These are phyloP conservation scores for Lochmaea crataegi DNA, from an alignment of 2,888 invertebrate species.

Conservation along the genomic window DNA sequence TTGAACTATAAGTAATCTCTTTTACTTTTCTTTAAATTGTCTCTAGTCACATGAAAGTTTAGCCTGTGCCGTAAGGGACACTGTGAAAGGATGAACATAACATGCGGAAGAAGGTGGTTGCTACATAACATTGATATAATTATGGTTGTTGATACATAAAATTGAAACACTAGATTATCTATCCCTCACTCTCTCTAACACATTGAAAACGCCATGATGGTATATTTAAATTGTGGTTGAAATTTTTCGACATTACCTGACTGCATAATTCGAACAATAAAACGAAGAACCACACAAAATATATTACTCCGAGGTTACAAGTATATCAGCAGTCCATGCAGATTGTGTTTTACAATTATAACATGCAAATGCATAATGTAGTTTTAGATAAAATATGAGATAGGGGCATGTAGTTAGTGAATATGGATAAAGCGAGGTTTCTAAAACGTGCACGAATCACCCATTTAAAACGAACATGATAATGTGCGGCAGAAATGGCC, in stretches of 20 bases:
- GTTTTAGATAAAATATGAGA: slow-evolving; percentile 41
- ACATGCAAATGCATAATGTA: slow-evolving; percentile 40
- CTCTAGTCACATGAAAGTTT: no score
- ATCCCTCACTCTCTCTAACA: no score
- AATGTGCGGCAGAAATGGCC: slow-evolving; percentile 24
- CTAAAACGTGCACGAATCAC: slow-evolving; percentile 48
- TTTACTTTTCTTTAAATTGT: no score
- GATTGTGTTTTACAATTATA: slow-evolving; percentile 42
- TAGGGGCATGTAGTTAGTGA: slow-evolving; percentile 41
- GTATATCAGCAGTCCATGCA: slow-evolving; percentile 35
- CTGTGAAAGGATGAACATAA: no score
- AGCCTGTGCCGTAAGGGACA: no score
- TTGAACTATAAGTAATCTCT: no score
- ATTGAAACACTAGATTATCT: no score
- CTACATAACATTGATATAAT: no score
- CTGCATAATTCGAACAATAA: slow-evolving; percentile 20
- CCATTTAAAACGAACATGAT: slow-evolving; percentile 41
- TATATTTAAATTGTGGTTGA: not conserved
- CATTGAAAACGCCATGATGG: no score
- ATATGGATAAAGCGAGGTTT: slow-evolving; percentile 44
- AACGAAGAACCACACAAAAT: slow-evolving; percentile 22
- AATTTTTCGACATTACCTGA: not conserved
- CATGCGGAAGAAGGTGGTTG: no score
- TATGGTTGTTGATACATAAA: no score
- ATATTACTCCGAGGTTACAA: slow-evolving; percentile 29